A percentile compares a stretch with the other conserved stretches of the same genome.
Evolutionary conservation across 2,113 vertebrate species (phyloP).

Genomic region (Archilochus colubris): DNA sequence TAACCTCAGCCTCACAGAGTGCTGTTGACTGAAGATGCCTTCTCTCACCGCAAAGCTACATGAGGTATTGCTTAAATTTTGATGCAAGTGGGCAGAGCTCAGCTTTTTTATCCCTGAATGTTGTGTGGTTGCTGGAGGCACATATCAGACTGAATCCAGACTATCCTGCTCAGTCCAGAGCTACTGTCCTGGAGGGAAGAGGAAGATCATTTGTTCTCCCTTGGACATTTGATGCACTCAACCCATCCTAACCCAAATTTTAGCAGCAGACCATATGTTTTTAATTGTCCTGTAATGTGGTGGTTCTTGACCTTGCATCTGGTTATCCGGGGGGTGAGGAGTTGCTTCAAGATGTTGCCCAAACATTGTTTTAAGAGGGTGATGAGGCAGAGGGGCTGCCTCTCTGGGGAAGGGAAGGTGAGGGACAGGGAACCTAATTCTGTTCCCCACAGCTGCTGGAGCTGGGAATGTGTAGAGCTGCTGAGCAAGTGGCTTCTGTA

Average conservation of each 20-base stretch:
- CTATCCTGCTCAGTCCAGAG: not conserved
- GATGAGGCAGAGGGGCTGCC: not conserved
- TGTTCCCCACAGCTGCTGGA: not conserved
- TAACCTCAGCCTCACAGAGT: conserved; percentile 15
- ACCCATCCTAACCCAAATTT: not conserved
- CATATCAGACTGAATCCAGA: not conserved
- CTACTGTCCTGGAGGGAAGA: conserved; percentile 4
- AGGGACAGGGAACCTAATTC: not conserved
- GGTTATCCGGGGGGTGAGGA: not conserved
- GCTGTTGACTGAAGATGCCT: conserved; percentile 45
- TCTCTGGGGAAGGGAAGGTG: not conserved
- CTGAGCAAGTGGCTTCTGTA: not conserved
- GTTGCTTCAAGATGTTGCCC: too few species aligned
- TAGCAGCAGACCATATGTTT: not conserved
- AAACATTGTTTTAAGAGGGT: too few species aligned
- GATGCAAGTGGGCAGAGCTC: not conserved
- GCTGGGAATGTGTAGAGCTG: not conserved
- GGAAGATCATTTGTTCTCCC: not conserved
- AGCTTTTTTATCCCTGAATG: not conserved
- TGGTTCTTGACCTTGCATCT: not conserved
- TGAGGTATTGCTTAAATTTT: conserved; percentile 26
- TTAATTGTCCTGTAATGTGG: not conserved
- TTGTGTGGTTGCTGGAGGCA: not conserved
- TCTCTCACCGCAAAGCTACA: conserved; percentile 19
- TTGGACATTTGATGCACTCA: not conserved